Conservation (phyloP, 2,888 invertebrate genomes). For the Unio pictorum region DNA sequence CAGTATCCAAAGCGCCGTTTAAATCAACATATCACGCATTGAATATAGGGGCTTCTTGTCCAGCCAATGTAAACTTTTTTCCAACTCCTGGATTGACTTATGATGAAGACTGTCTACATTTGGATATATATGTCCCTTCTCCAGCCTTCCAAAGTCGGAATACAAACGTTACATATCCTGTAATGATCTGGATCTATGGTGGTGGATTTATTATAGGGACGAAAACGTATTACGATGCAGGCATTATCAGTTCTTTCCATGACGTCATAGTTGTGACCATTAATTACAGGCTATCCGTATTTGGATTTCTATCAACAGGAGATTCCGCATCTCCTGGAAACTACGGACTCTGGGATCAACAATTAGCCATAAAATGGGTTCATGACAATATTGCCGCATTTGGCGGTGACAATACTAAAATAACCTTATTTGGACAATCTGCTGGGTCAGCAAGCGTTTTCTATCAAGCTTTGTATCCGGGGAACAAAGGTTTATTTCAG, state of each 20-base stretch:
- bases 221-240: constrained; percentile 16
- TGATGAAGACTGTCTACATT: constrained; percentile 26
- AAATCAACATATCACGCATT: too few relatives aligned
- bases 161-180: constrained; percentile 5
- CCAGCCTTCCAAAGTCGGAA: neutral
- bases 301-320: constrained; percentile 47
- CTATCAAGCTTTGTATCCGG: constrained; percentile 38
- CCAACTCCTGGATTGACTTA: too few relatives aligned
- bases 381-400: constrained; percentile 45
- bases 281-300: constrained; percentile 41
- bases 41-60: too few relatives aligned
- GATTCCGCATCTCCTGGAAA: constrained; percentile 41
- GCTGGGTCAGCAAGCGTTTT: constrained; percentile 47
- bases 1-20: too few relatives aligned
- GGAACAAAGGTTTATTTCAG: constrained; percentile 46
- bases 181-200: constrained; percentile 33
- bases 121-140: constrained; percentile 28
- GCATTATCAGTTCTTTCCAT: constrained; percentile 18
- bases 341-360: constrained; percentile 54
- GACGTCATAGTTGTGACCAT: constrained; percentile 42
- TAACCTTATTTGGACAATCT: constrained; percentile 54
- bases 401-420: constrained; percentile 36
- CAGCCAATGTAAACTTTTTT: too few relatives aligned
- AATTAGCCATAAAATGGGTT: constrained; percentile 50
- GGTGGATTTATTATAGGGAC: constrained; percentile 24